These are phyloP conservation scores for Protonemura montana DNA, from an alignment of 2,888 invertebrate genomes.

Conservation along the genomic window DNA sequence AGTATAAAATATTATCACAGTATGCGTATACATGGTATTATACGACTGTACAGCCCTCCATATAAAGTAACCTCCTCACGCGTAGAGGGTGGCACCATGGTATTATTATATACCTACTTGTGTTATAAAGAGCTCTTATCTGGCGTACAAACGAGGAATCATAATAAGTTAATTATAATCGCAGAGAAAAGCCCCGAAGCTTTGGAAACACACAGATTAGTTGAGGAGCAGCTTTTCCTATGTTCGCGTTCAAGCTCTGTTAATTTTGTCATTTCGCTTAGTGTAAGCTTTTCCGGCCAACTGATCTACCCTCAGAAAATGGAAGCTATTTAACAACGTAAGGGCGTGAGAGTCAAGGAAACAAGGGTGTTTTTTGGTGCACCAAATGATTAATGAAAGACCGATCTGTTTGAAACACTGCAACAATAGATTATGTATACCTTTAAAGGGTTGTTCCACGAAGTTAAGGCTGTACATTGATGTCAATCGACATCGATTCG, in stretches of 20 bases:
- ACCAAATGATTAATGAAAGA: not conserved
- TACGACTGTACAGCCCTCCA: not conserved
- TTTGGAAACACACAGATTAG: constrained; percentile 1
- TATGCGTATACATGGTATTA: not conserved
- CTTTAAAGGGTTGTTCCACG: not conserved
- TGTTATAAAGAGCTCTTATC: not conserved
- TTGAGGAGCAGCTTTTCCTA: not conserved
- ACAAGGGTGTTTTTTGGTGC: not conserved
- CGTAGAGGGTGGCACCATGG: not conserved
- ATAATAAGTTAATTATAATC: constrained; percentile 4
- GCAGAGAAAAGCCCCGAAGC: not conserved
- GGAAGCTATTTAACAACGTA: not conserved
- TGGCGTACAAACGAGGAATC: not conserved
- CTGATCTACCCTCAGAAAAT: not conserved
- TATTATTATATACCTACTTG: not conserved
- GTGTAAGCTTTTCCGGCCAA: not conserved
- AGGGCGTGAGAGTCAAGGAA: not conserved
- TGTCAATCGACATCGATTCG: constrained; percentile 17
- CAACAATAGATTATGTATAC: not conserved
- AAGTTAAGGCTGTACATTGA: constrained; percentile 20
- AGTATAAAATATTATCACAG: constrained; percentile 4
- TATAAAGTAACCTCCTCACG: not conserved
- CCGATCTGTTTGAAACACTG: not conserved
- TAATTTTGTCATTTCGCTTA: constrained; percentile 4
- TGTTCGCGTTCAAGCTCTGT: not conserved